Evolutionary conservation across 2,113 vertebrate genomes (phyloP).

Genomic region (Sapayoa aenigma): DNA sequence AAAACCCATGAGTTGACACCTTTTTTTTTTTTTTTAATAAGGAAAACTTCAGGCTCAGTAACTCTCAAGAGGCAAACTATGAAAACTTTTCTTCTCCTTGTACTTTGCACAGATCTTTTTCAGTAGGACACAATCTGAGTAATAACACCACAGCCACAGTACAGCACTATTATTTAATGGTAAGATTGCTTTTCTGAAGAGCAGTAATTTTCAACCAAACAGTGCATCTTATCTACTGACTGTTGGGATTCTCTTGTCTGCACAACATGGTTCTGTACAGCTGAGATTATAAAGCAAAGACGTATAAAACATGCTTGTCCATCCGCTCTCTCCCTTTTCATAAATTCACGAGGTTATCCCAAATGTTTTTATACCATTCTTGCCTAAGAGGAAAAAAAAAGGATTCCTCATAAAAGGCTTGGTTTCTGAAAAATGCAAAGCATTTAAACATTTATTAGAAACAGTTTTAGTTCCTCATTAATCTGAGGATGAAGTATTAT

Average conservation of each 20-base stretch:
- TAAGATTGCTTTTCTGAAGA: background rate
- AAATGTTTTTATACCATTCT: conserved; percentile 56
- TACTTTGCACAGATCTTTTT: background rate
- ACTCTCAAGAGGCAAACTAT: background rate
- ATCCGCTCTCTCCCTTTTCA: conserved; percentile 12
- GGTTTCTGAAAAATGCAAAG: conserved; percentile 69
- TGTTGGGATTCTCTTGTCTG: background rate
- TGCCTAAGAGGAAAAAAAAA: conserved; percentile 13
- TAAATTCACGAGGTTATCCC: conserved; percentile 52
- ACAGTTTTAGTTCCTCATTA: conserved; percentile 67
- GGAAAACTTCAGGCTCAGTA: background rate
- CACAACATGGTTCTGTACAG: background rate
- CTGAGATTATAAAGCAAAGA: conserved; percentile 52
- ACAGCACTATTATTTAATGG: background rate
- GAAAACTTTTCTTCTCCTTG: background rate
- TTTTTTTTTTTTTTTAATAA: background rate
- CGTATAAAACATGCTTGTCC: background rate
- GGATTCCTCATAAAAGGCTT: conserved; percentile 57
- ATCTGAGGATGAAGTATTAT: conserved; percentile 66
- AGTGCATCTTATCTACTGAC: background rate
- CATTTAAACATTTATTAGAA: conserved; percentile 75
- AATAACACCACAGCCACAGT: background rate
- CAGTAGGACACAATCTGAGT: background rate
- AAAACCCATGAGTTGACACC: accelerated
- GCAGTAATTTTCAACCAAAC: background rate